These are phyloP conservation scores for Campylorhamphus procurvoides DNA, from an alignment of 2,113 vertebrate genomes.

Conservation along the genomic window DNA sequence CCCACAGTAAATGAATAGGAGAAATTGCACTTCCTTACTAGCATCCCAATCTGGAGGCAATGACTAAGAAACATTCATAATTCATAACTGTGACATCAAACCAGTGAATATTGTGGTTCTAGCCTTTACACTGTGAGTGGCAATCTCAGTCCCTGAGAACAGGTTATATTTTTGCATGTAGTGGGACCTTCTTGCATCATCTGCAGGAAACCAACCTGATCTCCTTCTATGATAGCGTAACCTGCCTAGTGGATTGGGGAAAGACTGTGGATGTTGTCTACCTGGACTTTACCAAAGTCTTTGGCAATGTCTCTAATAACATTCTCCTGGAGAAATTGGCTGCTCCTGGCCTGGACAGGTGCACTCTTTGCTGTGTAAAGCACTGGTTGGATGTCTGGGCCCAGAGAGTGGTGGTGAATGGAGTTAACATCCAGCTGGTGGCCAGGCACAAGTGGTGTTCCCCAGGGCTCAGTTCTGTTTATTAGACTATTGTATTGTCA, in stretches of 20 bases:
- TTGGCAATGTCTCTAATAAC: neutral
- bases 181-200: neutral
- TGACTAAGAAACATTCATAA: slow-evolving; percentile 56
- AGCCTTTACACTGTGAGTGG: neutral
- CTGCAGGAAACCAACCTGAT: neutral
- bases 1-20: slow-evolving; percentile 39
- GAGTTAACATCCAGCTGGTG: neutral
- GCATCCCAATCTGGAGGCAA: neutral
- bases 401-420: neutral
- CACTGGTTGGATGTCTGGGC: neutral
- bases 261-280: neutral
- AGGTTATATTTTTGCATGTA: neutral
- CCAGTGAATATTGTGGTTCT: neutral
- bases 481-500: neutral
- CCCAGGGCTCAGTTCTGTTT: neutral
- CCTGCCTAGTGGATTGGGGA: neutral
- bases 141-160: neutral
- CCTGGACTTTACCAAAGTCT: neutral
- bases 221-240: accelerated
- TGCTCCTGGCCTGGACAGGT: neutral
- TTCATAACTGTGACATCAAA: slow-evolving; percentile 41
- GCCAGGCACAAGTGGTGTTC: neutral
- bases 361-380: neutral
- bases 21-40: slow-evolving; percentile 33
- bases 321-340: neutral